These are phyloP conservation scores for Vulpes vulpes DNA, from an alignment of 2,113 vertebrate genomes.

Conservation along the genomic window DNA sequence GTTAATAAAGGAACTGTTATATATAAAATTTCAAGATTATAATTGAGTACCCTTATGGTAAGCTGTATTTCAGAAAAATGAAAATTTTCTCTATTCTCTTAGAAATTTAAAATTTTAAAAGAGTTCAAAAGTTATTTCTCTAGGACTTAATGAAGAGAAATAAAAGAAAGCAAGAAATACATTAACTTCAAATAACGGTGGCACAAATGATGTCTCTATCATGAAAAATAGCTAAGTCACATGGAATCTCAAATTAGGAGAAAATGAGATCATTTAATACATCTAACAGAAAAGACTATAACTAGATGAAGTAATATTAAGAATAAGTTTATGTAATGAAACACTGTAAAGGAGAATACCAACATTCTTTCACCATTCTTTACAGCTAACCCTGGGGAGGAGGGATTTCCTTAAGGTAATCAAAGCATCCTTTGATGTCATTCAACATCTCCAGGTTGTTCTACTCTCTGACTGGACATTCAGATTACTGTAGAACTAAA, in stretches of 20 bases:
- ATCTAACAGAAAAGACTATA: constrained; percentile 10
- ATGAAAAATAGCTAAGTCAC: constrained; percentile 6
- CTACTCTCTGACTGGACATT: not conserved
- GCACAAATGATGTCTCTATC: constrained; percentile 12
- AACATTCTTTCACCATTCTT: not conserved
- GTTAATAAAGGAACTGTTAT: not conserved
- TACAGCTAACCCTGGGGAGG: not conserved
- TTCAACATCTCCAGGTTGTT: not conserved
- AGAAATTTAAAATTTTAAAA: constrained; percentile 37
- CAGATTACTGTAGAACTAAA: not conserved
- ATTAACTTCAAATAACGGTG: constrained; percentile 42
- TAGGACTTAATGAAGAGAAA: constrained; percentile 43
- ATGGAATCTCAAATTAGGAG: not conserved
- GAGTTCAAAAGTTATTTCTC: constrained; percentile 2
- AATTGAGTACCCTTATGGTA: not conserved
- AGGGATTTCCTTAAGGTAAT: not conserved
- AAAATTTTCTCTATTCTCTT: not conserved
- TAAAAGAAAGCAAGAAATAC: constrained; percentile 36
- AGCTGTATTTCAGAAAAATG: not conserved
- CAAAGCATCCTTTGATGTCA: not conserved
- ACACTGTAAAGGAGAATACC: not conserved
- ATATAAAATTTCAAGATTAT: constrained; percentile 35
- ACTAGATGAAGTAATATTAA: constrained; percentile 29
- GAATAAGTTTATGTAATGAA: not conserved
- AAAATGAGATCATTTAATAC: constrained; percentile 23